Evolutionary conservation across 1,140 invertebrate genomes (phyloP).

Genomic region (Pseudomyrmex sp.): DNA sequence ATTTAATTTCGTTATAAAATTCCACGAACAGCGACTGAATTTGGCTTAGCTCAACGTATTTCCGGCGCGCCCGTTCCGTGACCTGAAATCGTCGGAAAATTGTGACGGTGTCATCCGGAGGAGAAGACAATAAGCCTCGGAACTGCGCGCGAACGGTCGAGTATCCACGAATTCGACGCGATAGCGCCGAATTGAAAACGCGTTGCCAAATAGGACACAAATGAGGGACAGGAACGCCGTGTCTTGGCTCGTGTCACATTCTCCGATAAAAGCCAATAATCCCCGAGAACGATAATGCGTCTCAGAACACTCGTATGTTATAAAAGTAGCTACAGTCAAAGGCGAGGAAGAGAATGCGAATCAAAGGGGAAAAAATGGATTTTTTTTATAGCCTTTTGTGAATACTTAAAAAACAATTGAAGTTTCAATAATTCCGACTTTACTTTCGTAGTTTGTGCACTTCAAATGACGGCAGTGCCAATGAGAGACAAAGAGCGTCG

Average conservation of each 20-base stretch:
- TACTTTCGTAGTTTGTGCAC: background rate
- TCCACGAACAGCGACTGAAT: background rate
- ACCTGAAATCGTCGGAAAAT: conserved; percentile 58
- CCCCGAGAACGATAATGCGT: conserved; percentile 72
- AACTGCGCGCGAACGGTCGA: conserved; percentile 56
- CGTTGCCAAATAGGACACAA: conserved; percentile 80
- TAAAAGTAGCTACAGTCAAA: too few relatives aligned
- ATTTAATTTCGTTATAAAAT: conserved; percentile 14
- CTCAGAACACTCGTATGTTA: conserved; percentile 7
- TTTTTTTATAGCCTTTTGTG: background rate
- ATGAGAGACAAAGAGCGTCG: background rate
- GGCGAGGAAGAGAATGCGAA: background rate
- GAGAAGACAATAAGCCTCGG: conserved; percentile 73
- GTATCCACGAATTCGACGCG: conserved; percentile 68
- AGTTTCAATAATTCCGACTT: background rate
- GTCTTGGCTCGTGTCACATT: conserved; percentile 74
- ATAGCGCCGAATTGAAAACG: conserved; percentile 73
- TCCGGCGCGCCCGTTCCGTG: conserved; percentile 22
- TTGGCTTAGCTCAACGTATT: conserved; percentile 2
- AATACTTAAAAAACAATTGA: too few relatives aligned
- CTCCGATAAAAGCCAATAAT: conserved; percentile 80
- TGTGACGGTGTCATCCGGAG: conserved; percentile 11
- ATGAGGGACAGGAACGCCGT: conserved; percentile 67
- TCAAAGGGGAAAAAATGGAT: background rate
- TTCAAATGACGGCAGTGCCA: background rate